phyloP scores from a whole-genome alignment of 2,888 invertebrate species.

The Eudiplozoon nipponicum region DNA sequence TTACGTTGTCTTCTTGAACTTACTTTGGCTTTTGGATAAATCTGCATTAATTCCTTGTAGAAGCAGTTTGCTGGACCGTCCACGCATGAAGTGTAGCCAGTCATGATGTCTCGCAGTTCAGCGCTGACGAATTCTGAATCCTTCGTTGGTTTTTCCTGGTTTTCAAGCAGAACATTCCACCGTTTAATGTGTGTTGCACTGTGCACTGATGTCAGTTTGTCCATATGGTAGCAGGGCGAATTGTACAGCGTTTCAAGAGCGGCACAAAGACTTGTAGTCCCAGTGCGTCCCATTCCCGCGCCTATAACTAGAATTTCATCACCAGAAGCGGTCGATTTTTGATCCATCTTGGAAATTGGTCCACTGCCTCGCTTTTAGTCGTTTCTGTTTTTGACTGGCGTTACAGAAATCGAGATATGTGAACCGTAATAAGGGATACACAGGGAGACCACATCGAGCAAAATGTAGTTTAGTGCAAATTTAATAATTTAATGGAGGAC shows the following conservation, averaged over 20 bases:
- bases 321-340: no score
- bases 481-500: no score
- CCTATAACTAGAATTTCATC: constrained; percentile 9
- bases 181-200: not conserved
- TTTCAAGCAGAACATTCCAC: constrained; percentile 6
- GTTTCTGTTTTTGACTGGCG: no score
- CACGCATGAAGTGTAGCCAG: constrained; percentile 3
- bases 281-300: constrained; percentile 12
- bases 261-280: constrained; percentile 4
- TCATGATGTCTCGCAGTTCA: constrained; percentile 3
- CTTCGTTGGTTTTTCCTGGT: no score
- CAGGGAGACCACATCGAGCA: no score
- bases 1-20: no score
- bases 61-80: constrained; percentile 10
- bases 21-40: constrained; percentile 17
- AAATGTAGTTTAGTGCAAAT: no score
- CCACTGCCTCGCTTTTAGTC: no score
- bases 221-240: constrained; percentile 12
- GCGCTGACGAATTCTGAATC: not conserved
- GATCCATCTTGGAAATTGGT: no score
- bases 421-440: no score
- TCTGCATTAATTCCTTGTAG: constrained; percentile 11
- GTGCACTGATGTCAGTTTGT: not conserved
- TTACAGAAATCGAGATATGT: no score
- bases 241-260: constrained; percentile 10